These are phyloP conservation scores for Andrena bucephala DNA, from an alignment of 2,888 invertebrate genomes.

Conservation along the genomic window DNA sequence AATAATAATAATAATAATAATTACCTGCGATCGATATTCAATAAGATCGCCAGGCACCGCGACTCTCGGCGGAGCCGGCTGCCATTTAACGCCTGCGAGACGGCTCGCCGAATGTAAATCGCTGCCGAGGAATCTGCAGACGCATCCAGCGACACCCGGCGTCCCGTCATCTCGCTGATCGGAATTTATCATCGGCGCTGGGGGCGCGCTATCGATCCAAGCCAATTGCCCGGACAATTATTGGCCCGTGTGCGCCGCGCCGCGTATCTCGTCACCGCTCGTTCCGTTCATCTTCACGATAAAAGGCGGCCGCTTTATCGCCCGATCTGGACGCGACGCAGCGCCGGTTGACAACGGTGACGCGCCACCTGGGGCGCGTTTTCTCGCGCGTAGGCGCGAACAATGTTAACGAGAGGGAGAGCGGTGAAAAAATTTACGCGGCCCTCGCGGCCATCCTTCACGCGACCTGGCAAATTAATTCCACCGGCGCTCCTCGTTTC, in stretches of 20 bases:
- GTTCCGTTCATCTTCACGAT: slow-evolving; percentile 48
- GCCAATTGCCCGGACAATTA: slow-evolving; percentile 52
- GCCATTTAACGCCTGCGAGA: not conserved
- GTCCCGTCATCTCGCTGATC: slow-evolving; percentile 25
- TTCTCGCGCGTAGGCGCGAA: slow-evolving; percentile 67
- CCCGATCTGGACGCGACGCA: slow-evolving; percentile 56
- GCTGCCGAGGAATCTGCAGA: not conserved
- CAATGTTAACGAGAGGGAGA: slow-evolving; percentile 66
- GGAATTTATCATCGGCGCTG: slow-evolving; percentile 32
- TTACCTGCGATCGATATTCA: too few species aligned
- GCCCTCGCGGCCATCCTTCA: slow-evolving; percentile 29
- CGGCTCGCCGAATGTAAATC: slow-evolving; percentile 26
- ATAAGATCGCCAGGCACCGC: too few species aligned
- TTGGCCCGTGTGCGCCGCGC: slow-evolving; percentile 24
- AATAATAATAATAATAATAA: too few species aligned
- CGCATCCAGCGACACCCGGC: slow-evolving; percentile 5
- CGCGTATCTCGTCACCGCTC: slow-evolving; percentile 24
- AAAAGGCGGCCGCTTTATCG: slow-evolving; percentile 64
- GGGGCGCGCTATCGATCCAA: slow-evolving; percentile 38
- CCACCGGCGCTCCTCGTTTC: slow-evolving; percentile 12
- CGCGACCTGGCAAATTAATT: slow-evolving; percentile 29
- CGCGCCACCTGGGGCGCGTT: slow-evolving; percentile 66
- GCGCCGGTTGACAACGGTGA: slow-evolving; percentile 61
- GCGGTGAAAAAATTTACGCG: slow-evolving; percentile 59
- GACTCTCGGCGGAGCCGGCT: too few species aligned